Conservation (phyloP, 2,888 invertebrate species). For the Diaphora mendica region DNA sequence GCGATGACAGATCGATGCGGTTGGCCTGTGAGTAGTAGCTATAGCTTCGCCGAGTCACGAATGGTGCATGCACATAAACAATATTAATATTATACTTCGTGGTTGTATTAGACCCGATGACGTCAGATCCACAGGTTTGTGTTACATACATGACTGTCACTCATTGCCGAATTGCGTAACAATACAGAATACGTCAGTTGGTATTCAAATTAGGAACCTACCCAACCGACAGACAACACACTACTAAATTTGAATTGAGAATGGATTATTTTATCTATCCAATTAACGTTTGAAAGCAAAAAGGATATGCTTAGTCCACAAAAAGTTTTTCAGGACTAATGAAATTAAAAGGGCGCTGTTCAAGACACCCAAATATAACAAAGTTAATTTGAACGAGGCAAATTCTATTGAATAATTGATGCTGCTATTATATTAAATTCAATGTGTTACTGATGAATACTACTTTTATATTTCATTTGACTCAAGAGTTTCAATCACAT, state of each 20-base stretch:
- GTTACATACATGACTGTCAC: conserved; percentile 8
- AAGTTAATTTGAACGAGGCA: neutral
- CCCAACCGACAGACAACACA: conserved; percentile 2
- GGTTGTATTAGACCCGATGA: conserved; percentile 37
- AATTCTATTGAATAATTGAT: too few species aligned
- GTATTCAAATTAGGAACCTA: conserved; percentile 14
- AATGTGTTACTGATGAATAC: neutral
- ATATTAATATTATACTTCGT: conserved; percentile 32
- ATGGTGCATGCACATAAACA: conserved; percentile 33
- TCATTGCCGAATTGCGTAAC: conserved; percentile 13
- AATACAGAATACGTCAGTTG: conserved; percentile 7
- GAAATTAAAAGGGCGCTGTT: neutral
- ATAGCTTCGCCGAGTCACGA: conserved; percentile 48
- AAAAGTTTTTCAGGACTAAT: neutral
- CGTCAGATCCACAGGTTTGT: conserved; percentile 35
- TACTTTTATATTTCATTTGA: neutral
- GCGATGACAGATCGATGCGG: conserved; percentile 72
- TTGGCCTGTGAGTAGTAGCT: conserved; percentile 58
- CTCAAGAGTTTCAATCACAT: neutral
- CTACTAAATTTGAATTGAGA: neutral
- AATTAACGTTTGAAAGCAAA: neutral
- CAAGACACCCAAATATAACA: neutral
- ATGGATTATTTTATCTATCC: too few species aligned
- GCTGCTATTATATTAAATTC: neutral
- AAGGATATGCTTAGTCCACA: neutral